Evolutionary conservation across 2,113 vertebrate genomes (phyloP).

Genomic region (Hypocryptadius cinnamomeus): DNA sequence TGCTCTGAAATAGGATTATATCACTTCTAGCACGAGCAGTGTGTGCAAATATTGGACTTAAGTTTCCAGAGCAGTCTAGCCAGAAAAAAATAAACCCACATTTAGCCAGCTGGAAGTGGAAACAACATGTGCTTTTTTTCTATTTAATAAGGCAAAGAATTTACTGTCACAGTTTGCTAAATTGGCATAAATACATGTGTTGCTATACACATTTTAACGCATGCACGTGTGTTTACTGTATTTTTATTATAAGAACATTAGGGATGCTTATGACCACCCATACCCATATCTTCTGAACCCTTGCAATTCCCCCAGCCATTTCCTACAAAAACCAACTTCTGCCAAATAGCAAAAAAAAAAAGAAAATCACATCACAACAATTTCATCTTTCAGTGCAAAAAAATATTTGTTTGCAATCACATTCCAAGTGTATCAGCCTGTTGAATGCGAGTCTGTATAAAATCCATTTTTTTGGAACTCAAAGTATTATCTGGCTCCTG

Average conservation of each 20-base stretch:
- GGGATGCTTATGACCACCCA: background rate
- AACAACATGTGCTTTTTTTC: background rate
- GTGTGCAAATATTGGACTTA: slow-evolving; percentile 1
- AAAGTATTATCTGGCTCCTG: background rate
- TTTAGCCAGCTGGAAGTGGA: background rate
- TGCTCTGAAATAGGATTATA: slow-evolving; percentile 33
- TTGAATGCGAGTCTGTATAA: background rate
- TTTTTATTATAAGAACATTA: accelerated
- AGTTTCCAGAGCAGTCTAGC: background rate
- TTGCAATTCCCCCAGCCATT: background rate
- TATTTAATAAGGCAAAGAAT: background rate
- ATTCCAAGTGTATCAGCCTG: background rate
- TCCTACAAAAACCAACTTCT: background rate
- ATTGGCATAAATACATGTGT: background rate
- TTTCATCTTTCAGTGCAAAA: background rate
- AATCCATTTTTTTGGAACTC: background rate
- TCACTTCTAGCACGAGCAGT: background rate
- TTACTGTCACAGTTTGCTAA: background rate
- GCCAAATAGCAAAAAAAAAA: background rate
- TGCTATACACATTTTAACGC: background rate
- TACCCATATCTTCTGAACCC: background rate
- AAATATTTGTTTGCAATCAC: background rate
- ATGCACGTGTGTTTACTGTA: background rate
- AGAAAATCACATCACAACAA: background rate
- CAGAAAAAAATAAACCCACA: background rate